These are phyloP conservation scores for Drosophila picticornis DNA, from an alignment of 2,888 invertebrate species.

Conservation along the genomic window DNA sequence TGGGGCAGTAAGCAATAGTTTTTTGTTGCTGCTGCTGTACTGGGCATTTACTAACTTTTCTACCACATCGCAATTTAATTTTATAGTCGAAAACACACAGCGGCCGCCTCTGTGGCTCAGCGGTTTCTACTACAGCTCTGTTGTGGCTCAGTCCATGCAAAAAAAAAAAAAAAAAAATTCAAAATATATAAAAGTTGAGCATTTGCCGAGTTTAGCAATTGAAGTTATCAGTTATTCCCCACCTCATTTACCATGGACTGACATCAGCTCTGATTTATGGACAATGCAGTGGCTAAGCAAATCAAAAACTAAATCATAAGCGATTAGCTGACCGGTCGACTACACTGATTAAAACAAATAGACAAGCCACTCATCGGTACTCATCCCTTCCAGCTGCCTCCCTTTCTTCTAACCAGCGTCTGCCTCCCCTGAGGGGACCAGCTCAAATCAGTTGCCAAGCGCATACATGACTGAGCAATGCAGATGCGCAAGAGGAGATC, in stretches of 20 bases:
- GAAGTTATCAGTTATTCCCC: conserved; percentile 3
- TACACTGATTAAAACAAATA: conserved; percentile 75
- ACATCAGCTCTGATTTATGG: conserved; percentile 46
- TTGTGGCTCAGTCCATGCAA: conserved; percentile 34
- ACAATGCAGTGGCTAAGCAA: conserved; percentile 59
- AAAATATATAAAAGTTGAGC: conserved; percentile 36
- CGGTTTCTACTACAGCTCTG: conserved; percentile 32
- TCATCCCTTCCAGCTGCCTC: background rate
- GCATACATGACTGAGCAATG: conserved; percentile 75
- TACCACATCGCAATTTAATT: conserved; percentile 80
- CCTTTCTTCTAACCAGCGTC: background rate
- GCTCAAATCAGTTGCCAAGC: conserved; percentile 73
- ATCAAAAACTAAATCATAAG: conserved; percentile 80
- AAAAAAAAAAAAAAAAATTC: background rate
- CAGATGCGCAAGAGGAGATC: conserved; percentile 56
- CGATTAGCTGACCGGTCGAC: conserved; percentile 71
- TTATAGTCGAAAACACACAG: conserved; percentile 81
- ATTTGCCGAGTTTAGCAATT: conserved; percentile 31
- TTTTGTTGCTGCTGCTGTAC: conserved; percentile 44
- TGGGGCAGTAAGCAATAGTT: conserved; percentile 78
- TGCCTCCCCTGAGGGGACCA: conserved; percentile 24
- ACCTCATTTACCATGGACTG: conserved; percentile 12
- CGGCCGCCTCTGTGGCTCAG: conserved; percentile 67
- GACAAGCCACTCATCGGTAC: conserved; percentile 30
- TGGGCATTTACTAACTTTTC: conserved; percentile 76